Percentiles rank a stretch among this genome's conserved stretches.
These are phyloP conservation scores for Ranitomeya imitator DNA, from an alignment of 2,113 vertebrate genomes.

Conservation along the genomic window DNA sequence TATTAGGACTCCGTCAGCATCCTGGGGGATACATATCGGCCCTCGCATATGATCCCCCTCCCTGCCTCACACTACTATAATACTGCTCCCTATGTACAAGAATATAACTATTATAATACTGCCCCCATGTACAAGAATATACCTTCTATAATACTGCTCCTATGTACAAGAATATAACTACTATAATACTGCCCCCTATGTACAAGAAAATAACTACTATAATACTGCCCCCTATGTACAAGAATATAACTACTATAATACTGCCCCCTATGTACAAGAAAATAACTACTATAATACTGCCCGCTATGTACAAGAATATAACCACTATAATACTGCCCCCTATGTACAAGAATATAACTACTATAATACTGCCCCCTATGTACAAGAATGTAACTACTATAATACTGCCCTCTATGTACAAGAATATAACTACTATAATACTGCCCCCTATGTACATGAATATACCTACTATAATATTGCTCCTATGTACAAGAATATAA, in stretches of 20 bases:
- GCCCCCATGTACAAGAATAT: not conserved
- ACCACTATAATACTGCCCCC: not conserved
- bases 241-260: not conserved
- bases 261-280: not conserved
- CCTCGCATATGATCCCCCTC: too few species aligned
- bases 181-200: not conserved
- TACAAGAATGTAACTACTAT: conserved; percentile 2
- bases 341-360: not conserved
- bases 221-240: not conserved
- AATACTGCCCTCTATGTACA: not conserved
- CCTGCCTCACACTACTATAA: too few species aligned
- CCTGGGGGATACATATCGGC: too few species aligned
- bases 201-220: conserved; percentile 2
- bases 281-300: conserved; percentile 8
- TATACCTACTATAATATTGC: too few species aligned
- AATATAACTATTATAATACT: conserved; percentile 4
- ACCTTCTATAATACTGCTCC: not conserved
- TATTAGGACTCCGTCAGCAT: too few species aligned
- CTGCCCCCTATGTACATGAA: too few species aligned
- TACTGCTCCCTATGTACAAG: not conserved
- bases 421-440: too few species aligned
- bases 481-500: too few species aligned
- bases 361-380: not conserved
- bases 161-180: not conserved
- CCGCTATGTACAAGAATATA: not conserved